Evolutionary conservation across 2,888 invertebrate genomes (phyloP).

Genomic region (Agonopterix heracliana): DNA sequence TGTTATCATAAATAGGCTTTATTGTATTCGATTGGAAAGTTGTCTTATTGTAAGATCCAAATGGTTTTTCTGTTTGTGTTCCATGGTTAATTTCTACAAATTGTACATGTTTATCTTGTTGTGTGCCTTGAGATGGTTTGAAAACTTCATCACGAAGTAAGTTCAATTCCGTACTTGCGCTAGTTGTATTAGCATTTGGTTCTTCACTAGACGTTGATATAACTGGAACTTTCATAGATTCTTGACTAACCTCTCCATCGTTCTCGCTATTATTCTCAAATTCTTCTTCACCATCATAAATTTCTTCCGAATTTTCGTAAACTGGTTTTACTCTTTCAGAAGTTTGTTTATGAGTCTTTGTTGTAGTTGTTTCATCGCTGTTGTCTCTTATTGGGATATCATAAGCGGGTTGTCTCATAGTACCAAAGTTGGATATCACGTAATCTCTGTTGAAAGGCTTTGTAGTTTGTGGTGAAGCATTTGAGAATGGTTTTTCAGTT

Average conservation of each 20-base stretch:
- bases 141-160: conserved; percentile 42
- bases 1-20: conserved; percentile 47
- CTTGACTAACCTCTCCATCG: conserved; percentile 65
- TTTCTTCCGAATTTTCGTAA: conserved; percentile 63
- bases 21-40: conserved; percentile 53
- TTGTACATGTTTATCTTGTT: conserved; percentile 30
- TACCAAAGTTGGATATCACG: conserved; percentile 49
- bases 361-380: conserved; percentile 52
- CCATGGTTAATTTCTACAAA: conserved; percentile 46
- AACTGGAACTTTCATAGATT: conserved; percentile 66
- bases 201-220: conserved; percentile 53
- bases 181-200: conserved; percentile 14
- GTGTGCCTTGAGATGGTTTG: conserved; percentile 20
- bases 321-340: conserved; percentile 43
- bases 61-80: conserved; percentile 70
- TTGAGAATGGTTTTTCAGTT: conserved; percentile 28
- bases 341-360: conserved; percentile 15
- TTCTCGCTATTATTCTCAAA: conserved; percentile 34
- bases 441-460: conserved; percentile 46
- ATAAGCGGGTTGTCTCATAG: conserved; percentile 55
- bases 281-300: conserved; percentile 63
- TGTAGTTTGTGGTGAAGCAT: conserved; percentile 30
- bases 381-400: conserved; percentile 67
- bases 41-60: conserved; percentile 44
- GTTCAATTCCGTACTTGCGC: conserved; percentile 35